These are phyloP conservation scores for Cheilosia urbana DNA, from an alignment of 2,888 invertebrate genomes.

Conservation along the genomic window DNA sequence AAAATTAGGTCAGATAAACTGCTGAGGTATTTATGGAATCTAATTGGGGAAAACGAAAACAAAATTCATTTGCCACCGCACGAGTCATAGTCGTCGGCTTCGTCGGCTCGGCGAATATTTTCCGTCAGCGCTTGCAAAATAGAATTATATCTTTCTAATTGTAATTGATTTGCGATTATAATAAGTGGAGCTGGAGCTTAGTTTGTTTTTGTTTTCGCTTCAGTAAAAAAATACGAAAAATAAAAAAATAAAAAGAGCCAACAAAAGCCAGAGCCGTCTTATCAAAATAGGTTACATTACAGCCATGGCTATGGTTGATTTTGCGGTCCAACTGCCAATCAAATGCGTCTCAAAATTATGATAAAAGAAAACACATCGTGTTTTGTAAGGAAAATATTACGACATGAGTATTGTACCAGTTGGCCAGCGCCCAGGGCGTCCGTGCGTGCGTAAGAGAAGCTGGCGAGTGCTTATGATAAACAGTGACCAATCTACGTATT, in stretches of 20 bases:
- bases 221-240: not conserved
- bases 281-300: constrained; percentile 65
- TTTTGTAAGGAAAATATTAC: constrained; percentile 36
- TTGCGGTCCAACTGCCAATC: constrained; percentile 21
- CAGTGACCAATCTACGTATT: constrained; percentile 65
- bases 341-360: constrained; percentile 45
- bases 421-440: constrained; percentile 65
- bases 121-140: not conserved
- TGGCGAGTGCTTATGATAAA: constrained; percentile 53
- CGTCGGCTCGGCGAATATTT: not conserved
- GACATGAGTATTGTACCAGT: constrained; percentile 34
- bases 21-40: constrained; percentile 58
- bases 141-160: constrained; percentile 29
- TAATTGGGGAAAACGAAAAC: constrained; percentile 60
- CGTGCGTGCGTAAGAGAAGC: constrained; percentile 53
- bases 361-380: constrained; percentile 11
- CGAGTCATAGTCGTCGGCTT: too few species aligned
- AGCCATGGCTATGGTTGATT: constrained; percentile 13
- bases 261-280: constrained; percentile 20
- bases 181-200: constrained; percentile 3
- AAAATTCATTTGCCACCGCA: constrained; percentile 46
- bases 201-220: constrained; percentile 42
- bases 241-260: not conserved
- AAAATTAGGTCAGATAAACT: constrained; percentile 72
- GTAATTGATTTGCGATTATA: constrained; percentile 45